Conservation (phyloP, 2,113 vertebrate species). For the Aegypius monachus region DNA sequence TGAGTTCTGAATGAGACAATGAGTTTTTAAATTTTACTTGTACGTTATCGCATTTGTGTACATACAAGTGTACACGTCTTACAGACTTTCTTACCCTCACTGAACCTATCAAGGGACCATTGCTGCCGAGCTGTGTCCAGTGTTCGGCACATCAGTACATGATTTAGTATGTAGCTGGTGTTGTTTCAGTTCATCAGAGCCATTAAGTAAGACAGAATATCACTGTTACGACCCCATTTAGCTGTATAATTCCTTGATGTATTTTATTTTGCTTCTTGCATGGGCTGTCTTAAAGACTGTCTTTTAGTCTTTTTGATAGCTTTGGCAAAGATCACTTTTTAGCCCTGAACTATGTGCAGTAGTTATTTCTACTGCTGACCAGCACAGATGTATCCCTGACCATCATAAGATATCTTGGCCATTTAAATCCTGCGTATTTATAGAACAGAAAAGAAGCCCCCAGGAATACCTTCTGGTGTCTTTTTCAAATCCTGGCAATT, state of each 20-base stretch:
- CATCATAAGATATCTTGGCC: not conserved
- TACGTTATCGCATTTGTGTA: not conserved
- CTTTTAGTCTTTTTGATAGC: not conserved
- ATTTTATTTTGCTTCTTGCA: not conserved
- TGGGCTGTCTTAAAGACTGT: not conserved
- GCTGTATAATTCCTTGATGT: not conserved
- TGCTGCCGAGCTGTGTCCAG: not conserved
- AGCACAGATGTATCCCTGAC: not conserved
- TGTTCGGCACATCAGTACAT: not conserved
- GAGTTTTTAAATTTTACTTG: not conserved
- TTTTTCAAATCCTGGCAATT: not conserved
- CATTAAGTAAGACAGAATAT: not conserved
- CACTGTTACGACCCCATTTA: not conserved
- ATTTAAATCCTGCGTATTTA: not conserved
- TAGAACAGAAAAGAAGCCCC: not conserved
- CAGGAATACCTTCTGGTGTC: not conserved
- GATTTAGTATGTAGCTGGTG: not conserved
- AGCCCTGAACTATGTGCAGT: not conserved
- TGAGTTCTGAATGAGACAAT: not conserved
- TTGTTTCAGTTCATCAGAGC: not conserved
- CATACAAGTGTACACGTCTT: not conserved
- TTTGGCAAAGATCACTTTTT: not conserved
- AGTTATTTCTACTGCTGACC: not conserved
- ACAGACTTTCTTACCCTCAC: not conserved
- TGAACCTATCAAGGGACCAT: not conserved